These are phyloP conservation scores for Ceratosolen fusciceps DNA, from an alignment of 1,140 invertebrate genomes.

Conservation along the genomic window DNA sequence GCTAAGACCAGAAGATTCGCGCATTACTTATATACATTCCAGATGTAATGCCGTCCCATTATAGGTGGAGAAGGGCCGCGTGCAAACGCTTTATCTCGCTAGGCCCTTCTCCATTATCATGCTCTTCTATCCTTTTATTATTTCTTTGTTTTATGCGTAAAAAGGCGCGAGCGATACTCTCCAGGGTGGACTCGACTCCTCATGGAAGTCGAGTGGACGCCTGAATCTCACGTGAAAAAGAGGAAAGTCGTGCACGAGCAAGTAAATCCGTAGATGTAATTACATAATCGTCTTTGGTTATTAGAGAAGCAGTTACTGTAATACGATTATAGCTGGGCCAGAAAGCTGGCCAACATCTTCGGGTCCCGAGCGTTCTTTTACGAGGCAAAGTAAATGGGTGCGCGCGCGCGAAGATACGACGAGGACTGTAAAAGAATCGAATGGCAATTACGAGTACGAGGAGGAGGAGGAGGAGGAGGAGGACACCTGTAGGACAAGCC, in stretches of 20 bases:
- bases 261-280: no score
- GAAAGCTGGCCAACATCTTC: not conserved
- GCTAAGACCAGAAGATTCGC: constrained; percentile 22
- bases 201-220: no score
- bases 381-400: not conserved
- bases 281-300: no score
- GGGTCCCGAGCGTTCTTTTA: not conserved
- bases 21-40: constrained; percentile 38
- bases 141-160: no score
- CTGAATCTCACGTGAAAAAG: no score
- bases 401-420: not conserved
- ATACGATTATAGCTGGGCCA: not conserved
- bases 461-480: no score
- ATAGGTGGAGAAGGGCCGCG: constrained; percentile 62
- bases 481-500: constrained; percentile 13
- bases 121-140: not conserved
- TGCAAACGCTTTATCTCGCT: constrained; percentile 63
- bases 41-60: constrained; percentile 69
- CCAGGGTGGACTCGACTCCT: not conserved
- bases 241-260: no score
- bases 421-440: not conserved
- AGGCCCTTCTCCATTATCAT: constrained; percentile 54
- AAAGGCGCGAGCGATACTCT: no score
- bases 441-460: not conserved
- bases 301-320: not conserved